Base-by-base conservation (phyloP, 2,888 invertebrate genomes). In the Morpho achilles region DNA sequence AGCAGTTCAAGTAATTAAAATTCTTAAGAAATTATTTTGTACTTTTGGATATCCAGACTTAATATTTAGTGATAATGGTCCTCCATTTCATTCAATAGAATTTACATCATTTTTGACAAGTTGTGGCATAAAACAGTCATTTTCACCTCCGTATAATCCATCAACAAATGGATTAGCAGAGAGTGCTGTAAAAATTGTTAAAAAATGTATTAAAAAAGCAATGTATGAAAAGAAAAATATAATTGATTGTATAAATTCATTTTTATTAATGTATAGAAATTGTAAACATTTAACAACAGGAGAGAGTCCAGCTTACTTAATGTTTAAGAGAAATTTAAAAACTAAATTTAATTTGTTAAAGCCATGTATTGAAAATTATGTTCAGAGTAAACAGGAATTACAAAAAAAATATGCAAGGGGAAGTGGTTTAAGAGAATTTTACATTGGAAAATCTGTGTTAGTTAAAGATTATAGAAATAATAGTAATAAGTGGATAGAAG, bases 101-200 rank as follows among this genome's bases (percentile, higher is more conserved):
- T 50, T 40, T 50, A 41, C 7, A 16, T 41, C 50, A 41, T 47
- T 47, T 47, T 7, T 10, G 16, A 47, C 5, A 8, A 47, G 16
- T 10, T 47, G 47, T 47, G 47, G 50, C 9, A 50, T 50, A 7
- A 50, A 50, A 41, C 50, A 50, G 41, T 50, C 50, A 41, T 41
- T 50, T 50, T 47, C 50, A 41, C 50, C 50, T n/a, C 40, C 41
- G 7, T 50, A 50, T 10, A 40, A 50, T 41, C 50, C 50, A 2
- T 10, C 9, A 7, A 50, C 41, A 7, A 50, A 50, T 41, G 50
- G 50, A 7, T 10, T 10, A 41, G 50, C 50, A 41, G 50, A 50
- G 7, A 50, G 16, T 41, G 40, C 50, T 7, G 41, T 50, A 3
- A 50, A 50, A 41, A 41, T 41, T 6, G n/a, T 16, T 16, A 16